These are phyloP conservation scores for Cetoscarus ocellatus DNA, from an alignment of 2,797 vertebrate species.

Conservation along the genomic window DNA sequence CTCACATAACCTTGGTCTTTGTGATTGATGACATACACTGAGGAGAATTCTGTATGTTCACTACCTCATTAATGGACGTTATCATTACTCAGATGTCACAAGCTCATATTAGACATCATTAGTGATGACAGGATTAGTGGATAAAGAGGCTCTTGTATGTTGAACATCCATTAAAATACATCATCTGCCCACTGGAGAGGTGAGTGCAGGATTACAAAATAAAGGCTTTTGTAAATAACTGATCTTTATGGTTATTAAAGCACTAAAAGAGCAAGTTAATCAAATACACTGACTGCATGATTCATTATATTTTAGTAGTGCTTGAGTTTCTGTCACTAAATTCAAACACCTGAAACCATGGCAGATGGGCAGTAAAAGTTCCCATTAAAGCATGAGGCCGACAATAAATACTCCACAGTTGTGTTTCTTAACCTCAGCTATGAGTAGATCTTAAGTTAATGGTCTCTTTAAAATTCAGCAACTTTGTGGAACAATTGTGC, in stretches of 20 bases:
- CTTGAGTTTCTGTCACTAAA: slow-evolving; percentile 60
- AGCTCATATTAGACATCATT: slow-evolving; percentile 74
- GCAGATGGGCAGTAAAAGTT: slow-evolving; percentile 73
- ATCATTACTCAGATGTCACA: slow-evolving; percentile 74
- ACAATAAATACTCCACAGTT: slow-evolving; percentile 71
- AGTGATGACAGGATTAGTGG: slow-evolving; percentile 70
- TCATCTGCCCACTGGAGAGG: background rate
- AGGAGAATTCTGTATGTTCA: slow-evolving; percentile 54
- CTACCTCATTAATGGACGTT: slow-evolving; percentile 74
- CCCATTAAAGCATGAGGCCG: slow-evolving; percentile 69
- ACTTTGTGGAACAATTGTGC: too few species aligned
- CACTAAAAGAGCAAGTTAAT: slow-evolving; percentile 42
- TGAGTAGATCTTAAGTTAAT: background rate
- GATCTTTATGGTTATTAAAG: slow-evolving; percentile 42
- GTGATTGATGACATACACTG: slow-evolving; percentile 74
- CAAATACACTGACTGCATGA: slow-evolving; percentile 27
- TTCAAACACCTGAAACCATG: slow-evolving; percentile 60
- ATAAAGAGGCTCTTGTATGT: slow-evolving; percentile 51
- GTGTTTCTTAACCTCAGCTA: slow-evolving; percentile 61
- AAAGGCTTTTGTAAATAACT: slow-evolving; percentile 22
- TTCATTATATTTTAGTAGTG: slow-evolving; percentile 60
- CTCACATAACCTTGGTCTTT: slow-evolving; percentile 66
- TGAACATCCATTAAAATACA: slow-evolving; percentile 40
- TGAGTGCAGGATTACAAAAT: background rate
- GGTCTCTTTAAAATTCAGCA: too few species aligned